phyloP scores from a whole-genome alignment of 2,888 invertebrate genomes.

The Urechis unicinctus region DNA sequence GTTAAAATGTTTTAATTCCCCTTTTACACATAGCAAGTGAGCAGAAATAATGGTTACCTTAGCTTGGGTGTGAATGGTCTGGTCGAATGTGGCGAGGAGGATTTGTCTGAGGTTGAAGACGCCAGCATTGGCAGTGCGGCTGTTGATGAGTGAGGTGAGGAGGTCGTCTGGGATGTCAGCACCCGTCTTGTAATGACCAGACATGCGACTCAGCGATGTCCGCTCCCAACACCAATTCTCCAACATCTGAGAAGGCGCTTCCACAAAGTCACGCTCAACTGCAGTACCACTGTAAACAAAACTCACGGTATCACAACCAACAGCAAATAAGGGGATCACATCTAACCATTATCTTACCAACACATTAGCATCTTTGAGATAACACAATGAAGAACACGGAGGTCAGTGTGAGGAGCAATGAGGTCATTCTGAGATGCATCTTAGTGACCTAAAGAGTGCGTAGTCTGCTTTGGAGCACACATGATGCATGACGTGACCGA shows the following conservation, averaged over 20 bases:
- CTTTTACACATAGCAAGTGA: too few relatives aligned
- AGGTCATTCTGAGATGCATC: too few relatives aligned
- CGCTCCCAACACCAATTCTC: slow-evolving; percentile 57
- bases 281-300: slow-evolving; percentile 49
- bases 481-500: slow-evolving; percentile 56
- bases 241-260: slow-evolving; percentile 55
- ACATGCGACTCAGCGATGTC: slow-evolving; percentile 52
- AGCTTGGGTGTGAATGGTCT: slow-evolving; percentile 49
- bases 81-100: slow-evolving; percentile 53
- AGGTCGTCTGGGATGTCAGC: slow-evolving; percentile 50
- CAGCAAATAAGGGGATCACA: too few relatives aligned
- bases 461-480: slow-evolving; percentile 52
- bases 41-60: too few relatives aligned
- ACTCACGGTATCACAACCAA: too few relatives aligned
- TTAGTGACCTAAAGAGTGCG: slow-evolving; percentile 46
- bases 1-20: too few relatives aligned
- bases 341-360: too few relatives aligned
- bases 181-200: slow-evolving; percentile 50
- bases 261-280: slow-evolving; percentile 56
- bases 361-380: too few relatives aligned
- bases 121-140: slow-evolving; percentile 53
- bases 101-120: slow-evolving; percentile 53
- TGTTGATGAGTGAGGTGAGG: slow-evolving; percentile 48
- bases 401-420: too few relatives aligned
- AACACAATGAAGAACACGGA: too few relatives aligned